A percentile compares a stretch with the other conserved stretches of the same genome.
These are phyloP conservation scores for Zoanthus solanderi DNA, from an alignment of 92 coral and sea anemone genomes.

Conservation along the genomic window DNA sequence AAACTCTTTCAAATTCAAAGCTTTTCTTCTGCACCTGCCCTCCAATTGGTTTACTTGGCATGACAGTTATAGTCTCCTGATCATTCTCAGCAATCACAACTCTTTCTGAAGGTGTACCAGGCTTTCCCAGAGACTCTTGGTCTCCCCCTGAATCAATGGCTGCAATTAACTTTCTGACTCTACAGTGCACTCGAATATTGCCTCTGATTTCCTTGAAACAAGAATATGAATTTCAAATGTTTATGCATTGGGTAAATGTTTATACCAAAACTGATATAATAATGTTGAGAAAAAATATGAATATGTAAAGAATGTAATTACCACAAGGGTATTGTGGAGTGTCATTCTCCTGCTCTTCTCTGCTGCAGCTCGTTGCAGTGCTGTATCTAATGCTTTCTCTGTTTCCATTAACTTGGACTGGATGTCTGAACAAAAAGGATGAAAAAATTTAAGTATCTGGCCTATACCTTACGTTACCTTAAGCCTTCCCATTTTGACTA, in stretches of 20 bases:
- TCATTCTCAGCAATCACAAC: constrained; percentile 87
- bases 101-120: constrained; percentile 90
- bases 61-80: constrained; percentile 78
- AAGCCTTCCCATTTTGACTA: too few relatives aligned
- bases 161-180: constrained; percentile 91
- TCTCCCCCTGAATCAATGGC: constrained; percentile 87
- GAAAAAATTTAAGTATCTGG: neutral
- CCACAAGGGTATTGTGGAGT: constrained; percentile 95
- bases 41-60: constrained; percentile 85
- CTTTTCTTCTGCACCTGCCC: constrained; percentile 78
- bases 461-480: neutral
- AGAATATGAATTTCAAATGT: too few relatives aligned
- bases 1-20: constrained; percentile 95
- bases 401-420: constrained; percentile 95
- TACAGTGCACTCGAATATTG: constrained; percentile 95
- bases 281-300: too few relatives aligned
- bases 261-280: neutral
- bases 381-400: constrained; percentile 88
- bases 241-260: neutral
- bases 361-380: constrained; percentile 80
- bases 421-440: constrained; percentile 59
- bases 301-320: constrained; percentile 28
- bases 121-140: constrained; percentile 73
- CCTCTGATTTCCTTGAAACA: constrained; percentile 93
- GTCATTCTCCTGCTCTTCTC: constrained; percentile 95